Conservation (phyloP, 2,797 vertebrate genomes). For the Sebastes cheni region DNA sequence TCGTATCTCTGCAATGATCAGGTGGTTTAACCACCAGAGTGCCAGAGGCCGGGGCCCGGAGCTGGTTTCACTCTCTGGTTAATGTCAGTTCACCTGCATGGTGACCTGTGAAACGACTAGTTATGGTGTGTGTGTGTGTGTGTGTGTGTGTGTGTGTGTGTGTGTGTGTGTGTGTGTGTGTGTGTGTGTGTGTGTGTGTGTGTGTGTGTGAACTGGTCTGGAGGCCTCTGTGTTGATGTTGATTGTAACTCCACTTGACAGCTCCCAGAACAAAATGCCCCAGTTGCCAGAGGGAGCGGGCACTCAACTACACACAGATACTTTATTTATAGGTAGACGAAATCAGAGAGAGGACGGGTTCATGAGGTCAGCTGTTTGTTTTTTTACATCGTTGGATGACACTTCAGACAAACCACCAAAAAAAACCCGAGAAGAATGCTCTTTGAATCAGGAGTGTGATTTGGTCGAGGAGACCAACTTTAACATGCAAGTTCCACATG, state of each 20-base stretch:
- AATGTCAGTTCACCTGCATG: constrained; percentile 28
- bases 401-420: constrained; percentile 36
- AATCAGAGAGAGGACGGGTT: constrained; percentile 46
- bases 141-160: background rate
- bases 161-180: background rate
- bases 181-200: background rate
- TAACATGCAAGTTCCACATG: background rate
- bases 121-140: background rate
- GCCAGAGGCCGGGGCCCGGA: background rate
- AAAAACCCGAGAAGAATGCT: background rate
- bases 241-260: constrained; percentile 58
- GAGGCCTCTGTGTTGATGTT: constrained; percentile 45
- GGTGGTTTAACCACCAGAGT: background rate
- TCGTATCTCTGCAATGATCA: background rate
- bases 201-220: constrained; percentile 26
- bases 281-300: constrained; percentile 50
- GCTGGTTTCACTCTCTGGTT: constrained; percentile 16
- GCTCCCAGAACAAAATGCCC: constrained; percentile 68
- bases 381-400: constrained; percentile 28
- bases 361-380: constrained; percentile 55
- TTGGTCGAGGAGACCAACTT: background rate
- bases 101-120: constrained; percentile 37
- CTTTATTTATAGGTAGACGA: constrained; percentile 68
- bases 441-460: background rate
- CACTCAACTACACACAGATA: constrained; percentile 51